These are phyloP conservation scores for Dissostichus mawsoni DNA, from an alignment of 2,113 vertebrate species.

Conservation along the genomic window DNA sequence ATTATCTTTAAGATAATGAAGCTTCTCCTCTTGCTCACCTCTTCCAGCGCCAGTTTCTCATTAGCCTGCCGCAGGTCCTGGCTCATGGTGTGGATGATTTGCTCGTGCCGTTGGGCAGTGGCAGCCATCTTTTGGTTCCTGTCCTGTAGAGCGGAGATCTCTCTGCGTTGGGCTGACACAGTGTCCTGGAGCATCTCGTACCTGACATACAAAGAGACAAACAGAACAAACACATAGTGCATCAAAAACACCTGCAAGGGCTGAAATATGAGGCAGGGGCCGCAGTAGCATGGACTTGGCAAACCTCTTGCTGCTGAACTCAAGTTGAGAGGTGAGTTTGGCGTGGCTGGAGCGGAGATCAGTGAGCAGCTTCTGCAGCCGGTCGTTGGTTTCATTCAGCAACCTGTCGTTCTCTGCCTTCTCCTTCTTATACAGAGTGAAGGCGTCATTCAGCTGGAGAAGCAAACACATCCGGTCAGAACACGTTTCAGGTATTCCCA, in stretches of 20 bases:
- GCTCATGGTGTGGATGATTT: conserved; percentile 93
- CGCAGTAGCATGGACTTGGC: neutral
- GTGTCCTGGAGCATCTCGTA: conserved; percentile 97
- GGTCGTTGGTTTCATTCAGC: conserved; percentile 93
- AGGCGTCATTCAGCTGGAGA: conserved; percentile 91
- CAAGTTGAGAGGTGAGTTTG: conserved; percentile 92
- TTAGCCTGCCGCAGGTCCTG: conserved; percentile 93
- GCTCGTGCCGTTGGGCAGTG: conserved; percentile 91
- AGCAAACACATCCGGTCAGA: neutral
- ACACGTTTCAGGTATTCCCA: neutral
- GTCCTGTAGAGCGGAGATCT: conserved; percentile 91
- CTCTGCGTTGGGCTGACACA: conserved; percentile 90
- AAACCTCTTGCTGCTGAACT: conserved; percentile 95
- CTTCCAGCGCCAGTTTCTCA: conserved; percentile 91
- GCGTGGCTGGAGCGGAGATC: conserved; percentile 92
- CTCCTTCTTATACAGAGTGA: conserved; percentile 94
- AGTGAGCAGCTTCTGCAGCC: conserved; percentile 91
- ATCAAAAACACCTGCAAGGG: neutral
- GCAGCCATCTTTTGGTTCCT: conserved; percentile 91
- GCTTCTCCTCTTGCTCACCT: conserved; percentile 80
- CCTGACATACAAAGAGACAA: conserved; percentile 69
- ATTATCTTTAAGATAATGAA: neutral
- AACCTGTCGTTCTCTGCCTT: conserved; percentile 94
- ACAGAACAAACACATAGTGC: neutral
- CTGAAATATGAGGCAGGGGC: neutral